Base-by-base conservation (phyloP, 2,888 invertebrate genomes). In the Coleophora deauratella region DNA sequence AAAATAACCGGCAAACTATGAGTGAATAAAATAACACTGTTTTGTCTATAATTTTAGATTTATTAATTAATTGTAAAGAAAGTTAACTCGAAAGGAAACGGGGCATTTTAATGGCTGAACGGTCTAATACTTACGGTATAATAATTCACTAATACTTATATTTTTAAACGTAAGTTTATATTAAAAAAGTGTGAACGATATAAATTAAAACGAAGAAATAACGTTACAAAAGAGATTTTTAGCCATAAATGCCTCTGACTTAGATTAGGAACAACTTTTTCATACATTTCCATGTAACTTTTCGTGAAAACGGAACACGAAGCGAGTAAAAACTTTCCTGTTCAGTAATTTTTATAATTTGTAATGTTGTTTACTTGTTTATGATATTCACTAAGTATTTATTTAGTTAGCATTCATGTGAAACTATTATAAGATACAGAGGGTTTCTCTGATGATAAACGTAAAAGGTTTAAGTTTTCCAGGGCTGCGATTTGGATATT, bases 351-450 rank as follows among this genome's bases (percentile, higher is more conserved):
- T 34, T 40, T 13, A 67, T 64, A 66, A 67, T 67, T 69, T 73
- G 60, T 72, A 72, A 71, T 57, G 21, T 21, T n/a, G n/a, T n/a
- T n/a, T n/a, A 61, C 69, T 66, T 66, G 30, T 45, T 70, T 75
- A 73, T 72, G 76, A 73, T 77, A 73, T 75, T 75, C 69, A 66
- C 56, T 74, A 79, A 79, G 78, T 80, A 80, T 80, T 80, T 80
- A 80, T 80, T 80, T 78, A 72, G 67, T 61, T 75, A 75, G 71
- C 61, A 51, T 66, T 50, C 48, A 44, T 34, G 45, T 44, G 46
- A 48, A 50, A 53, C 49, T 51, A 50, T 30, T 31, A 40, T 12
- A 40, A 27, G 8, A 35, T 40, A 35, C 44, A 15, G 37, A 35
- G 44, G 42, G 49, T 53, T 44, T 51, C 47, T 35, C 21, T 21